Evolutionary conservation across 2,797 vertebrate genomes (phyloP), one percentile per base, ranked within the genome.

Genomic region (Moxostoma hubbsi): DNA sequence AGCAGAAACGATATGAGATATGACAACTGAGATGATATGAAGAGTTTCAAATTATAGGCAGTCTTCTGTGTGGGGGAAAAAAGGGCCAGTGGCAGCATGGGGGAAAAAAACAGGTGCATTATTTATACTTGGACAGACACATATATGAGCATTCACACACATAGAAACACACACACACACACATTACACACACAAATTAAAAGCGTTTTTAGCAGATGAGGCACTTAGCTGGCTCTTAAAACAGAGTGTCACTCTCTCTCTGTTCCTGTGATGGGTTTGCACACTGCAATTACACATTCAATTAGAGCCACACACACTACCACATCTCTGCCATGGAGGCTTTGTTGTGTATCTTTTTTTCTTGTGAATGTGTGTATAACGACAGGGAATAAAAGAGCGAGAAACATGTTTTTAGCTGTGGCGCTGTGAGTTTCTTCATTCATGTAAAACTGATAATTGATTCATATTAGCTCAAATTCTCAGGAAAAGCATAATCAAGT

Each of bases 271-370:
- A 85, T 75, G 80, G 80, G 76, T 74, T 81, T 64, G 58, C 53
- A 61, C 80, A 54, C 84, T 82, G 89, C 81, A 89, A 90, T 91
- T 91, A 87, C 82, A 86, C 80, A 82, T 74, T 67, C 66, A 86
- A 78, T 70, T 84, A 84, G 83, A 90, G 87, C 89, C 87, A 89
- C 84, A 83, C 81, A 85, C 82, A 83, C 53, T 59, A 84, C 63
- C 70, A 85, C 16, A 88, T 81, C 15, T 59, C 63, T 69, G 70
- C 77, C n/a, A 36, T 64, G 47, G 46, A 59, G 66, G 71, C 72
- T 79, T 80, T 80, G 81, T 79, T 61, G 65, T 79, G 66, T 85
- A 49, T 81, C 59, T 79, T 72, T 74, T 66, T 76, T 58, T 18
- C 6, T 36, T 36, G 36, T 36, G 36, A 36, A 36, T 73, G 53